Conservation (phyloP, 1,140 invertebrate species). For the Lepidurus arcticus region DNA sequence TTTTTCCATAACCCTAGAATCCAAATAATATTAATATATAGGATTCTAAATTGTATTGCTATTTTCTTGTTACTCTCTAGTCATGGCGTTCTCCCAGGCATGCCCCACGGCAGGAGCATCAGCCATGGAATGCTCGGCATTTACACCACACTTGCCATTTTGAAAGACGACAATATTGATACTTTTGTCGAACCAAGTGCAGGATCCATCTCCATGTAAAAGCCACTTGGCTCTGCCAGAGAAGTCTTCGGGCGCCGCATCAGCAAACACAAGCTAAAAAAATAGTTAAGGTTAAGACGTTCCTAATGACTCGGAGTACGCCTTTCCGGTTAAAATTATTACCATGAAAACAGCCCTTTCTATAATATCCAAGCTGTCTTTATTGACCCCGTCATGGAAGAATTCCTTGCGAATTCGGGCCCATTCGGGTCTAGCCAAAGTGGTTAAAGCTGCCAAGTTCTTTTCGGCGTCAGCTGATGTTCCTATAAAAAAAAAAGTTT, state of each 20-base stretch:
- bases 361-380: conserved; percentile 45
- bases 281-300: conserved; percentile 27
- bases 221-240: conserved; percentile 46
- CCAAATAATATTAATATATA: background rate
- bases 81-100: conserved; percentile 50
- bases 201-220: conserved; percentile 47
- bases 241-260: conserved; percentile 42
- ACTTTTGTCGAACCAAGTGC: conserved; percentile 50
- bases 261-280: conserved; percentile 43
- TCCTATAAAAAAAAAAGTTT: conserved; percentile 38
- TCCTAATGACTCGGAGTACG: background rate
- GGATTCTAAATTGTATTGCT: background rate
- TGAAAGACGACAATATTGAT: conserved; percentile 47
- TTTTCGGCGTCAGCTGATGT: conserved; percentile 43
- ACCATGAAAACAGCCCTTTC: conserved; percentile 49
- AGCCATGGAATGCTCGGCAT: conserved; percentile 53
- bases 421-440: conserved; percentile 48
- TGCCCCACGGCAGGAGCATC: conserved; percentile 56
- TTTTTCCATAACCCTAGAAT: conserved; percentile 43
- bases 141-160: conserved; percentile 51
- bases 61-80: conserved; percentile 47
- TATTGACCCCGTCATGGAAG: conserved; percentile 47
- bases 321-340: conserved; percentile 35
- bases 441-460: conserved; percentile 47
- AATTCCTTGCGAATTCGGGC: conserved; percentile 44